Base-by-base conservation (phyloP, 2,888 invertebrate genomes). In the Hypsopygia costalis region DNA sequence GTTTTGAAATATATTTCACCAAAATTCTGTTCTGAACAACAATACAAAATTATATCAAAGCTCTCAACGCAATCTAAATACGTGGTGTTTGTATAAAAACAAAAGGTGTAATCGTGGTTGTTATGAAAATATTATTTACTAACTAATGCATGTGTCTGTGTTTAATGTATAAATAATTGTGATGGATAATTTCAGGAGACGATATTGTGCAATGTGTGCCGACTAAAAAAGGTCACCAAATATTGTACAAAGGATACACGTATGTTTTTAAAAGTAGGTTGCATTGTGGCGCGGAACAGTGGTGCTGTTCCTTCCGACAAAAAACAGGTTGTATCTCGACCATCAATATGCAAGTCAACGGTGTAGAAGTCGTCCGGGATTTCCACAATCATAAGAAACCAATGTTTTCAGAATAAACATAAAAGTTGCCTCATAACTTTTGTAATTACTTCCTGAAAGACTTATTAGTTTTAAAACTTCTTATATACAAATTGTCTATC, bases 381-480 rank as follows among this genome's bases (percentile, higher is more conserved):
- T 82, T 85, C 45, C 87, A 87, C 61, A 87, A 87, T 47, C 87
- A 87, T 49, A 83, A 82, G 51, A 86, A 86, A 58, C 86, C 86
- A 1, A 77, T 83, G 77, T 81, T 85, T 55, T 64, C 73, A 25
- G 82, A 79, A 6, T 41, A 33, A 28, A 9, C 2, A 16, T 4
- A 25, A 8, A n/a, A n/a, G n/a, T n/a, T n/a, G n/a, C n/a, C n/a
- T n/a, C n/a, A n/a, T 36, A 28, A 11, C 3, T 43, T 28, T 20
- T 5, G 8, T 7, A 31, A 31, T 16, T 16, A 16, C 4, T 16
- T 16, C 4, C 16, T 3, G 2, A 16, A 16, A 16, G 16, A 16
- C 16, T 16, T 16, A n/a, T n/a, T n/a, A n/a, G 16, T 16, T 3
- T 16, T 16, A 4, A 16, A 16, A 16, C 2, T 16, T 4, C 16